Base-by-base conservation (phyloP, 2,797 vertebrate genomes). In the Clarias pachynema region DNA sequence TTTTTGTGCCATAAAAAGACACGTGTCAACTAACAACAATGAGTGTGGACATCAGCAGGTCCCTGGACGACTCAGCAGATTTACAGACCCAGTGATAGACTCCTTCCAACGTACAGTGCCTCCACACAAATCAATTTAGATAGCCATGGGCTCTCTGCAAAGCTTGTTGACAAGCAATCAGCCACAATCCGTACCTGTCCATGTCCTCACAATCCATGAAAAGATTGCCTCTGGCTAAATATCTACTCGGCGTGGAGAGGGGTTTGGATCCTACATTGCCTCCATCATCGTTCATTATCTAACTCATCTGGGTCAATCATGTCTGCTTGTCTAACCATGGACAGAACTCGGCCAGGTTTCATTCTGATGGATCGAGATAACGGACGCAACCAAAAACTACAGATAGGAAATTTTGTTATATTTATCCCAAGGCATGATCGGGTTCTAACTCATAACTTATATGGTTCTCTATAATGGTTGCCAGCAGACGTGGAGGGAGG, bases 321-420 rank as follows among this genome's bases (percentile, higher is more conserved):
- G 87, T 88, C 82, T 81, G 82, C 70, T 73, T 65, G 84, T 49
- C 44, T 15, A 53, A 60, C 69, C 79, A 65, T 68, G 73, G 56
- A 63, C 44, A 49, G 44, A 49, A 77, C 60, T 83, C 78, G 63
- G 65, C 66, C 69, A 85, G n/a, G 81, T 34, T 59, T 79, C 66
- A 86, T 84, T 84, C 65, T 44, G 82, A 88, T 87, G 53, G 83
- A 8, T 60, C 7, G 10, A 87, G 89, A 88, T 87, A 88, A 66
- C 24, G 22, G 26, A 66, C 37, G 65, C 53, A 75, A 62, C 63
- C 29, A 56, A 62, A 84, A 80, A 84, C 22, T 69, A 79, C 66
- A 22, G 56, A 82, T 86, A 84, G 80, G 72, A 63, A 53, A 84
- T 68, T 29, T 44, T 88, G 66, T 86, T 73, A 68, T 16, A 62